Conservation (phyloP, 2,888 invertebrate genomes). For the Orthosia incerta region DNA sequence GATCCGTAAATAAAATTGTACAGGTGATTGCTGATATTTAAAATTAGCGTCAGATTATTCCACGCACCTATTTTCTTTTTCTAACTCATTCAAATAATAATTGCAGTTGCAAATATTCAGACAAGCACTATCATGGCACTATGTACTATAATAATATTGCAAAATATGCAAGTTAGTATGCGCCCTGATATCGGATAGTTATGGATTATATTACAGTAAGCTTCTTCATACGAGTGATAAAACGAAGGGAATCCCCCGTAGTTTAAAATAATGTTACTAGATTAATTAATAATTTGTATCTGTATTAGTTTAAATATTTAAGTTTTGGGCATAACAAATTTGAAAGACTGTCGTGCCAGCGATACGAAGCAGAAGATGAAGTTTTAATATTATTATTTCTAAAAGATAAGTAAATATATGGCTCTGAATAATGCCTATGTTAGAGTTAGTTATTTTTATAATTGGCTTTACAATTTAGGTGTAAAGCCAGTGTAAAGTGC, state of each 20-base stretch:
- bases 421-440: not conserved
- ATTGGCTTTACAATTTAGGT: not conserved
- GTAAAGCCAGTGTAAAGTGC: too few relatives aligned
- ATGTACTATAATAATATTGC: conserved; percentile 3
- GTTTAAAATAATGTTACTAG: conserved; percentile 20
- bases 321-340: too few relatives aligned
- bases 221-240: not conserved
- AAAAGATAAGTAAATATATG: not conserved
- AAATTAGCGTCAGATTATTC: not conserved
- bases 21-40: too few relatives aligned
- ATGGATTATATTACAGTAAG: conserved; percentile 30
- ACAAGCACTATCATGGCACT: conserved; percentile 9
- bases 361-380: too few relatives aligned
- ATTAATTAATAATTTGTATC: not conserved
- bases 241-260: conserved; percentile 15
- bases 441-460: not conserved
- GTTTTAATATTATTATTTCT: too few relatives aligned
- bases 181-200: conserved; percentile 12
- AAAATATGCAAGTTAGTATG: not conserved
- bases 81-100: not conserved
- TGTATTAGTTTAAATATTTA: too few relatives aligned
- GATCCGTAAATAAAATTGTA: not conserved
- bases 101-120: conserved; percentile 7
- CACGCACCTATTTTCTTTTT: conserved; percentile 4
- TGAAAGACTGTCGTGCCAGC: too few relatives aligned